A percentile compares a stretch with the other conserved stretches of the same genome.
Evolutionary conservation across 2,797 vertebrate species (phyloP).

Genomic region (Lepus townsendii): DNA sequence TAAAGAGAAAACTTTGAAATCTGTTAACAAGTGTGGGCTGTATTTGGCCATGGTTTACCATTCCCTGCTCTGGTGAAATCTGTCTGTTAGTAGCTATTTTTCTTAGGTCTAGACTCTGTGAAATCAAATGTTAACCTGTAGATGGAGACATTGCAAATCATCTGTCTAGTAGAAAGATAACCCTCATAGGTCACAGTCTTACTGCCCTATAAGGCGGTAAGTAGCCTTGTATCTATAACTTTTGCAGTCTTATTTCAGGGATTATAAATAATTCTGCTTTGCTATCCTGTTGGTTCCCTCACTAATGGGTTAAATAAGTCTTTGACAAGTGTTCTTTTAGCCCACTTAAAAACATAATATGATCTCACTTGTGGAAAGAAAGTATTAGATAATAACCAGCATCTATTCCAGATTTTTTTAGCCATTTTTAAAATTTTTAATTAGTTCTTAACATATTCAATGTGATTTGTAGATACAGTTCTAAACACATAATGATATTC

Average conservation of each 20-base stretch:
- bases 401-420: neutral
- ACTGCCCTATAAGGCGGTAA: neutral
- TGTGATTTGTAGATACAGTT: no score
- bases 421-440: no score
- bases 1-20: neutral
- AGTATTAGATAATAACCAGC: neutral
- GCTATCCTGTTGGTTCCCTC: neutral
- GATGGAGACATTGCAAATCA: neutral
- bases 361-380: neutral
- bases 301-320: neutral
- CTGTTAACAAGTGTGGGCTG: neutral
- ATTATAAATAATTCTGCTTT: neutral
- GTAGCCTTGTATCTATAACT: neutral
- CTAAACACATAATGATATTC: no score
- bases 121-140: conserved; percentile 1
- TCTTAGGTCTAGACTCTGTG: neutral
- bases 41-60: neutral
- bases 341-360: conserved; percentile 1
- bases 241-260: neutral
- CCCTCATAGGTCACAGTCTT: neutral
- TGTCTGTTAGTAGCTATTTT: neutral
- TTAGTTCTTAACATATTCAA: no score
- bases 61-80: neutral
- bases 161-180: neutral
- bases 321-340: neutral